Base-by-base conservation (phyloP, 1,140 invertebrate genomes). In the Drosophila sp. region DNA sequence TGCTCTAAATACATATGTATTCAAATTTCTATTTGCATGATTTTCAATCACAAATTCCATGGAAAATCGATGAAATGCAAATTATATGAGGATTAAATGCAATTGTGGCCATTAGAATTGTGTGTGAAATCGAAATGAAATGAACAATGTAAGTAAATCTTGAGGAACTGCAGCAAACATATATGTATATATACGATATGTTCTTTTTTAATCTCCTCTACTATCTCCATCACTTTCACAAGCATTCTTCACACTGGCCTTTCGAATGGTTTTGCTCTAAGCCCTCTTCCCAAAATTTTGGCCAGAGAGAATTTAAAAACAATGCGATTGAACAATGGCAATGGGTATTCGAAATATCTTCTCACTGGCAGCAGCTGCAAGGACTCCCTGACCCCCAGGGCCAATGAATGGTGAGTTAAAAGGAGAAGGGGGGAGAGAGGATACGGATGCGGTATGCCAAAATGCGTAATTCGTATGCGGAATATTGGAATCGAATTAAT, bases 401-500 rank as follows among this genome's bases (percentile, higher is more conserved):
- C 3, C 23, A 25, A 50, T 27, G 44, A 23, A 4, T 6, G n/a
- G 5, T 17, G 41, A 44, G 11, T 1, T 2, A 7, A 5, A 5
- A 38, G 35, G 35, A 38, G 35, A 7, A 4, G 1, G 8, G 35
- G 5, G 3, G 40, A 41, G 23, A 27, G 44, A 27, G 44, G 44
- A 50, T 25, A 27, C 44, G 44, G 44, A 57, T 74, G 44, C 11
- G 23, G 25, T 38, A 35, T 63, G 33, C 30, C 47, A 62, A 68
- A 60, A 64, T 33, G 71, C 60, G 11, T 50, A 60, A 63, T 70
- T 67, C 70, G 70, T 72, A 32, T 63, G 70, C 57, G 56, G 79
- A 89, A 89, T 84, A 84, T 83, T 80, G 83, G 72, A 87, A 89
- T 89, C 85, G 80, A 87, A 87, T 87, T 87, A 87, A 87, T 89